A percentile compares a stretch with the other conserved stretches of the same genome.
phyloP scores from a whole-genome alignment of 2,797 vertebrate species.

The Pangasius krempfi region DNA sequence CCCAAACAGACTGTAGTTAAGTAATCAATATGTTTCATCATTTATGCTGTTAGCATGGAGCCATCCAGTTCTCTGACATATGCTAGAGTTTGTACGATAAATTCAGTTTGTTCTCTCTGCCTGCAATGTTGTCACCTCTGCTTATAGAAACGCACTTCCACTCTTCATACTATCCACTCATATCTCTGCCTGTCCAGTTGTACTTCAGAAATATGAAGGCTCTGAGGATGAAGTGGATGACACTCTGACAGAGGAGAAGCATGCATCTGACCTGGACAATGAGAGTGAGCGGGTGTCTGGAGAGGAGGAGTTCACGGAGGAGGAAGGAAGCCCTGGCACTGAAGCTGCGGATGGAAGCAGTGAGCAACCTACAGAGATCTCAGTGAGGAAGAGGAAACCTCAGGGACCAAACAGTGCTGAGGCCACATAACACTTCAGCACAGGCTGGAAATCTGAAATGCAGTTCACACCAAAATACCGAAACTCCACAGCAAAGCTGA shows the following conservation, averaged over 20 bases:
- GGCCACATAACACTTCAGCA: conserved; percentile 40
- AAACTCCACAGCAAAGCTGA: conserved; percentile 22
- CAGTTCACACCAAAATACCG: conserved; percentile 31
- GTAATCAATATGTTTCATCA: neutral
- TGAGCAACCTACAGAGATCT: conserved; percentile 38
- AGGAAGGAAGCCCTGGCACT: conserved; percentile 45
- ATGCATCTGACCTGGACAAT: conserved; percentile 53
- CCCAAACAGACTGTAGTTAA: neutral
- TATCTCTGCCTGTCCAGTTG: conserved; percentile 38
- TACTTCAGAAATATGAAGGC: conserved; percentile 50
- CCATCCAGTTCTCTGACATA: neutral
- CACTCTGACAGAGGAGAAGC: conserved; percentile 49
- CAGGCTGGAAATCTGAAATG: neutral
- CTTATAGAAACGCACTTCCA: neutral
- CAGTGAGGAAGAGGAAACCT: conserved; percentile 58
- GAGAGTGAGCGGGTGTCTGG: conserved; percentile 58
- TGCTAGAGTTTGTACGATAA: neutral
- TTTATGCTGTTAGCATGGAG: neutral
- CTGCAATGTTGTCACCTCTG: neutral
- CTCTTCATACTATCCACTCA: neutral
- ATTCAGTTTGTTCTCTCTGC: neutral
- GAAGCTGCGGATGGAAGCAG: conserved; percentile 26
- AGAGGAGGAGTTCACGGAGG: conserved; percentile 60
- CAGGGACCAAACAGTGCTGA: conserved; percentile 44
- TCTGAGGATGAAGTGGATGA: conserved; percentile 60